Evolutionary conservation across 2,113 vertebrate species (phyloP), one percentile per base, ranked within the genome.

Genomic region (Theristicus caerulescens): DNA sequence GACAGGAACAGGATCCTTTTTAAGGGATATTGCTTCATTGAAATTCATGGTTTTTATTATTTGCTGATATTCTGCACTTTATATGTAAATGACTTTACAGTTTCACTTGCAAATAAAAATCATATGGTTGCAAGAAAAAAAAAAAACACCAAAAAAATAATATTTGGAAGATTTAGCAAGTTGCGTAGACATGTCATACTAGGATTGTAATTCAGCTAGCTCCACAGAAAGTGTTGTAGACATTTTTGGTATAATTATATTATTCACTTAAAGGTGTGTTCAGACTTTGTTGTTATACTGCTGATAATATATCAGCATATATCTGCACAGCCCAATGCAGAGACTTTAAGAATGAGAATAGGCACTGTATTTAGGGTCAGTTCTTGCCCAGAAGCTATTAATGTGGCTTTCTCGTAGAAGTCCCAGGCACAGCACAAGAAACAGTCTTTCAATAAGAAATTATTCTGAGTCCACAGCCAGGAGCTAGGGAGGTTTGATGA

Each of bases 61-160:
- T 59, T 88, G 25, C 18, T 40, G 34, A 38, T 59, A 57, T 65
- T 73, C 29, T 86, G 22, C 42, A n/a, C 17, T 91, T 84, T 42
- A 42, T 51, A 67, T n/a, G 32, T 46, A 77, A 67, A 62, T 51
- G 21, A 24, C 13, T 69, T 92, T 27, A 59, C 38, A 69, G 32
- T 67, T 86, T 89, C 26, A 62, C 32, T 19, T 69, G 27, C 29
- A 83, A 93, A 81, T n/a, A 91, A 59, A 93, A 94, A 67, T 21
- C 1, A 0, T 7, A 31, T 4, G 2, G 18, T 22, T 83, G 3
- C 4, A 78, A 81, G 72, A 13, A 42, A 13, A 9, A 20, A 46
- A 61, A 25, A 38, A 38, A 38, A 38, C 38, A 38, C 38, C 19
- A 51, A 62, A 38, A 26, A 34, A 38, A 51, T 18, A 51, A 42